Evolutionary conservation across 2,888 invertebrate species (phyloP).

Genomic region (Idaea aversata): DNA sequence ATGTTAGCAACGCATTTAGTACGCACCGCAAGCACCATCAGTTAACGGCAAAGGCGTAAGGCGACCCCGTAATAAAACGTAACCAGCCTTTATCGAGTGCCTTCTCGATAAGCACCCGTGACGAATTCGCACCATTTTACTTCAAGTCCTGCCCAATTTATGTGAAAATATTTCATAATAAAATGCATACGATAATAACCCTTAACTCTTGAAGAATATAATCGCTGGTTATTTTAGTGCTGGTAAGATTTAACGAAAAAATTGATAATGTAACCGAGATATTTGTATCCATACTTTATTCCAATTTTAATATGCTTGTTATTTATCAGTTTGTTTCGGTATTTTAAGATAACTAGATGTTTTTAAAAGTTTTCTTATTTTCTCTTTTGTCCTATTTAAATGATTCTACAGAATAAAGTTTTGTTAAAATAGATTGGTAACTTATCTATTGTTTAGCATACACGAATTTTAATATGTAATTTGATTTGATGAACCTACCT

Average conservation of each 20-base stretch:
- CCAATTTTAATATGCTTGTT: slow-evolving; percentile 64
- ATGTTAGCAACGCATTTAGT: slow-evolving; percentile 50
- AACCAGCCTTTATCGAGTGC: slow-evolving; percentile 74
- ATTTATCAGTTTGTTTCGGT: slow-evolving; percentile 50
- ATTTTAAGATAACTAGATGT: slow-evolving; percentile 33
- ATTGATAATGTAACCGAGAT: slow-evolving; percentile 54
- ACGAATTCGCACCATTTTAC: slow-evolving; percentile 74
- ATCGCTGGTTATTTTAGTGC: neutral
- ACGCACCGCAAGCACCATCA: slow-evolving; percentile 57
- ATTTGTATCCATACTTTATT: slow-evolving; percentile 70
- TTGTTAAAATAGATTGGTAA: slow-evolving; percentile 9
- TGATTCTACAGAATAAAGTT: slow-evolving; percentile 11
- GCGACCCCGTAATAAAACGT: slow-evolving; percentile 69
- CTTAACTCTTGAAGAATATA: neutral
- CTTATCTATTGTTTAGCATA: too few species aligned
- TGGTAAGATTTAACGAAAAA: slow-evolving; percentile 9
- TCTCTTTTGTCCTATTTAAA: slow-evolving; percentile 9
- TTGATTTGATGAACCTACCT: too few species aligned
- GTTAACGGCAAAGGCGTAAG: slow-evolving; percentile 51
- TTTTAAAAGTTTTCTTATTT: slow-evolving; percentile 25
- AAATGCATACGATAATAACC: neutral
- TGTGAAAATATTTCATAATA: slow-evolving; percentile 7
- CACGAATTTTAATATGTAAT: too few species aligned
- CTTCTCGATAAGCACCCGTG: slow-evolving; percentile 77
- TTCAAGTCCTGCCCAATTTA: slow-evolving; percentile 27